Percentiles rank a stretch among this genome's conserved stretches.
phyloP scores from a whole-genome alignment of 2,113 vertebrate genomes.

The Sylvicapra grimmia region DNA sequence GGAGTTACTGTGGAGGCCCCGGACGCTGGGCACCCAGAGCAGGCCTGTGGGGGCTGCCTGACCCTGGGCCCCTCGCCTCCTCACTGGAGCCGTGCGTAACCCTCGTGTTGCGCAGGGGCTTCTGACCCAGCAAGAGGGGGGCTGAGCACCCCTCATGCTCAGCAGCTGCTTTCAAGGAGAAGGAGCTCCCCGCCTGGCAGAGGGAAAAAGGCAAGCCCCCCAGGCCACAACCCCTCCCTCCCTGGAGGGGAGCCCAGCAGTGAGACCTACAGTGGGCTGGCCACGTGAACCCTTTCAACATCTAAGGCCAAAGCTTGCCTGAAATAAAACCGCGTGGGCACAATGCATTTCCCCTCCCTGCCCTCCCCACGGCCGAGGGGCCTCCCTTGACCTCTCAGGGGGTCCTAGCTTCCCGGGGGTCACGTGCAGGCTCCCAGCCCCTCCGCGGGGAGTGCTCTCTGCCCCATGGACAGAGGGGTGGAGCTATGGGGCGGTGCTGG shows the following conservation, averaged over 20 bases:
- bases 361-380: accelerated
- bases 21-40: accelerated
- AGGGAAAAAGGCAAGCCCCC: background rate
- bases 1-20: background rate
- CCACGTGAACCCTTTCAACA: accelerated
- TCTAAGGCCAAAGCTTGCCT: background rate
- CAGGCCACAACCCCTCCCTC: accelerated
- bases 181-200: background rate
- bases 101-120: accelerated
- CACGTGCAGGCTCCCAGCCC: background rate
- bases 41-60: background rate
- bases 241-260: accelerated
- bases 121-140: background rate
- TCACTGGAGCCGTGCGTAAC: background rate
- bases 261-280: background rate
- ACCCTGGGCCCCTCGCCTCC: accelerated
- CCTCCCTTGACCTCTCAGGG: accelerated
- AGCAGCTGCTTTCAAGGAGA: background rate
- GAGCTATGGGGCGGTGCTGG: accelerated
- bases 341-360: accelerated
- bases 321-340: background rate
- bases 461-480: accelerated
- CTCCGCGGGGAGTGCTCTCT: accelerated
- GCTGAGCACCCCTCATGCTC: background rate
- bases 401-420: background rate